Base-by-base conservation (phyloP, 2,797 vertebrate genomes). In the Austrolebias charrua region DNA sequence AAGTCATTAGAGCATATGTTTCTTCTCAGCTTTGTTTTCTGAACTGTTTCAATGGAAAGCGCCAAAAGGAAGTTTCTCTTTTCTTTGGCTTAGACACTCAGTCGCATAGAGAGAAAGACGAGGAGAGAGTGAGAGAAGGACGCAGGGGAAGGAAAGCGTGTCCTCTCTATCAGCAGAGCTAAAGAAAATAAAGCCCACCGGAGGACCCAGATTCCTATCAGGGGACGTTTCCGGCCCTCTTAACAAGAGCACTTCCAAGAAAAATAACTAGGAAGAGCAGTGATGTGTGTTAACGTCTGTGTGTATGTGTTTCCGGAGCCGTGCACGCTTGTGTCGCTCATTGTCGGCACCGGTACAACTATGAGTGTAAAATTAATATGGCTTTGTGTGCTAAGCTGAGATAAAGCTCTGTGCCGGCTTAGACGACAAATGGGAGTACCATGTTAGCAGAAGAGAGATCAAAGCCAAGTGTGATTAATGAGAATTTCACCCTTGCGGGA, bases 131-230 rank as follows among this genome's bases (percentile, higher is more conserved):
- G 63, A 55, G 60, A 64, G 54, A 57, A 16, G 47, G 63, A 78
- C 64, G 71, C 73, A 66, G 55, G 59, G 65, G 56, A 69, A 73
- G 73, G 68, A 82, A 82, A 84, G 82, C 69, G 80, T 85, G 82
- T 86, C 84, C 65, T 74, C 79, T 81, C 76, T 84, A 84, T 85
- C 83, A 65, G 86, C 74, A 70, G 81, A 76, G 79, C 81, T 87
- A 86, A 88, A 85, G 82, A 89, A 88, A 90, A 90, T 85, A 88
- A 84, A 90, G 75, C 78, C 76, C 78, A 81, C 80, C 81, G 85
- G 79, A 86, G 83, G 72, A 84, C 71, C 51, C 6, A 85, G 88
- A 91, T 91, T 88, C 80, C 75, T 89, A 91, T 91, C 88, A 78
- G 76, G 52, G 84, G 83, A 85, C 89, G 83, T 91, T 91, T 91